phyloP scores from a whole-genome alignment of 2,888 invertebrate species.

The Eutolmus rufibarbis region DNA sequence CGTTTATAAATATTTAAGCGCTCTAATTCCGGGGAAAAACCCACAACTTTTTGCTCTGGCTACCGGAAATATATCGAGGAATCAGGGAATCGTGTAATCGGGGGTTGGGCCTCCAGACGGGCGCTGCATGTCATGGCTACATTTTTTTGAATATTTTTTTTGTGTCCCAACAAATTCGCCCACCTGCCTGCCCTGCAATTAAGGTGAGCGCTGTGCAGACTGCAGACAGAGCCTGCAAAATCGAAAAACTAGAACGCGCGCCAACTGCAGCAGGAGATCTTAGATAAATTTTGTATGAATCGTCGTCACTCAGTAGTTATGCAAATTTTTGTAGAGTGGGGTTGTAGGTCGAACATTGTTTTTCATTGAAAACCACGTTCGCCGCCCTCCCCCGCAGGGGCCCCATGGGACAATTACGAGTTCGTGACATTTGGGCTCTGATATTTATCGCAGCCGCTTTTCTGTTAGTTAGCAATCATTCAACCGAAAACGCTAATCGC shows the following conservation, averaged over 20 bases:
- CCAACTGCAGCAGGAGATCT: not conserved
- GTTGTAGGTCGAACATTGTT: not conserved
- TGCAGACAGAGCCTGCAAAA: not conserved
- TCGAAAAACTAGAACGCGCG: not conserved
- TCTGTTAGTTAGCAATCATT: constrained; percentile 4
- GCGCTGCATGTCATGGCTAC: not conserved
- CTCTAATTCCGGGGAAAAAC: not conserved
- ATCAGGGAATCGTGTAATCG: not conserved
- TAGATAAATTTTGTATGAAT: not conserved
- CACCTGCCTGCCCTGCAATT: not conserved
- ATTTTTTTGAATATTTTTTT: not conserved
- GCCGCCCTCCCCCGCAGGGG: not conserved
- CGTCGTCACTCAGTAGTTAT: not conserved
- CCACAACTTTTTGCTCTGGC: not conserved
- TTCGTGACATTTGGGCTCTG: not conserved
- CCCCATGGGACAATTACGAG: not conserved
- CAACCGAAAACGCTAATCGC: constrained; percentile 18
- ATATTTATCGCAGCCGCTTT: not conserved
- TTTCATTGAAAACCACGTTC: not conserved
- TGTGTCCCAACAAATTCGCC: not conserved
- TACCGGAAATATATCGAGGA: not conserved
- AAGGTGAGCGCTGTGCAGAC: not conserved
- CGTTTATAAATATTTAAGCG: not conserved
- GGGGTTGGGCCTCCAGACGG: not conserved
- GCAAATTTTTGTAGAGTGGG: not conserved